Evolutionary conservation across 2,113 vertebrate species (phyloP).

Genomic region (Ranitomeya variabilis): DNA sequence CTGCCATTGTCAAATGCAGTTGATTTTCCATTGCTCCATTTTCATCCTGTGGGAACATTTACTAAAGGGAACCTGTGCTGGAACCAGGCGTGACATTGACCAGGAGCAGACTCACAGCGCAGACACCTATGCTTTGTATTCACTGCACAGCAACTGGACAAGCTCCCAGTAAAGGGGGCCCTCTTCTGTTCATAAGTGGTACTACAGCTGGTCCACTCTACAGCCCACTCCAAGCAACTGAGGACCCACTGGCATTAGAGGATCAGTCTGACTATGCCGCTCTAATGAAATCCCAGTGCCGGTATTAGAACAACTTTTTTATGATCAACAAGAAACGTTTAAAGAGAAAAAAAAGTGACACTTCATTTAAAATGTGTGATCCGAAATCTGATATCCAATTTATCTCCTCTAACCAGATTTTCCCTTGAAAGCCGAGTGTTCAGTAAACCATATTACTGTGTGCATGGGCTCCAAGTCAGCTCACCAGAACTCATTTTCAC

Average conservation of each 20-base stretch:
- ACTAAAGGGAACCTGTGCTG: not conserved
- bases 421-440: conserved; percentile 23
- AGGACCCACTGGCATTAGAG: not conserved
- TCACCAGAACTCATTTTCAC: conserved; percentile 19
- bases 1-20: too few relatives aligned
- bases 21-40: too few relatives aligned
- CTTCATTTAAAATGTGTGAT: conserved; percentile 30
- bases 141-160: not conserved
- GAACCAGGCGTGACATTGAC: too few relatives aligned
- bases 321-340: not conserved
- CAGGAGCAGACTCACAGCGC: too few relatives aligned
- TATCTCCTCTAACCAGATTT: conserved; percentile 36
- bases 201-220: not conserved
- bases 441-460: conserved; percentile 34
- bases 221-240: not conserved
- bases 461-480: conserved; percentile 11
- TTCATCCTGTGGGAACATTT: too few relatives aligned
- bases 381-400: conserved; percentile 32
- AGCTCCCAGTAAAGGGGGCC: not conserved
- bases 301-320: not conserved
- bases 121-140: not conserved
- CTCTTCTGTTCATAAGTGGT: not conserved
- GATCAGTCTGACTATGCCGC: too few relatives aligned
- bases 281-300: too few relatives aligned
- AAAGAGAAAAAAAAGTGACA: not conserved